Conservation (phyloP, 2,888 invertebrate genomes). For the Agapostemon virescens region DNA sequence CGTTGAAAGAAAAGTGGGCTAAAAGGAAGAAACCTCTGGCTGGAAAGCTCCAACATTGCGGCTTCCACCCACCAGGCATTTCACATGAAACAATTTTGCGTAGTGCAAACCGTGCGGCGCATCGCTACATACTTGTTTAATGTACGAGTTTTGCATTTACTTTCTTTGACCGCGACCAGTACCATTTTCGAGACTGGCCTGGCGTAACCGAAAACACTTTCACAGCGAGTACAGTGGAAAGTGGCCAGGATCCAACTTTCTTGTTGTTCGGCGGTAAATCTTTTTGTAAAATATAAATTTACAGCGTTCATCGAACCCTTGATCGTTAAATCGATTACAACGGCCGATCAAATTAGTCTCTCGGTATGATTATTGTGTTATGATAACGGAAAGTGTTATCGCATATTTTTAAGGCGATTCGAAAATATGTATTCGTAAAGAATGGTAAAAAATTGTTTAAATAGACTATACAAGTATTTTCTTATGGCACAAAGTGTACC, state of each 20-base stretch:
- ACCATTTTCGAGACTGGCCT: background rate
- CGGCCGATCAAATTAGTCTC: background rate
- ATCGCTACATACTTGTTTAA: slow-evolving; percentile 25
- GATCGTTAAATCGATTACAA: background rate
- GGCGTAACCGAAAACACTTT: background rate
- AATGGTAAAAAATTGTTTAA: too few relatives aligned
- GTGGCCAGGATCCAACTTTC: background rate
- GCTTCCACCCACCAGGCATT: slow-evolving; percentile 59
- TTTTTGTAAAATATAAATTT: background rate
- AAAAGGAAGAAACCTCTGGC: slow-evolving; percentile 55
- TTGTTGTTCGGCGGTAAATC: background rate
- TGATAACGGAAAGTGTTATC: background rate
- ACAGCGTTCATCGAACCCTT: background rate
- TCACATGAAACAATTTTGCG: slow-evolving; percentile 69
- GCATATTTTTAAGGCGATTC: background rate
- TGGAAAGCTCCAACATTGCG: slow-evolving; percentile 51
- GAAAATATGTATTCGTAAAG: too few relatives aligned
- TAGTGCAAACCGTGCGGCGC: slow-evolving; percentile 29
- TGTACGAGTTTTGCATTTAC: slow-evolving; percentile 40
- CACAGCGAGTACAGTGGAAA: background rate
- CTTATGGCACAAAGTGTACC: too few relatives aligned
- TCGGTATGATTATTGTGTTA: background rate
- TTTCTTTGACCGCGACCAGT: slow-evolving; percentile 24
- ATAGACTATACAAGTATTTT: too few relatives aligned
- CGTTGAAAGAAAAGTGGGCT: slow-evolving; percentile 51